Base-by-base conservation (phyloP, 2,113 vertebrate genomes). In the Oreochromis tanganicae region DNA sequence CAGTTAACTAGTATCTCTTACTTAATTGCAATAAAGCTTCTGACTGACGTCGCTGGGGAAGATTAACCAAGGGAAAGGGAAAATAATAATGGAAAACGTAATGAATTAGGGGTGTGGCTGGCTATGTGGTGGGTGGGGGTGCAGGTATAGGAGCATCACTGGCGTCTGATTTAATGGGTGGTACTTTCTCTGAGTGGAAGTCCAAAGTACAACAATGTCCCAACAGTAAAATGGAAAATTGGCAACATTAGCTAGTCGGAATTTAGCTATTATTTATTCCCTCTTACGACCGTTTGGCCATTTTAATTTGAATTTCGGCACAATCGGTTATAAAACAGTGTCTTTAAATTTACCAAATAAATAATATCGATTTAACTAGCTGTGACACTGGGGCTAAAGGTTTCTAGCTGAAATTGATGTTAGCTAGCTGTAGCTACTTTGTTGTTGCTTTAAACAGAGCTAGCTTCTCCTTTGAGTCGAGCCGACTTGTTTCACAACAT, bases 341-440 rank as follows among this genome's bases (percentile, higher is more conserved):
- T 75, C 9, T 78, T 50, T 50, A 24, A 21, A 41, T 52, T n/a
- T 50, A 6, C 50, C 8, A 36, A 16, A 52, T 6, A 50, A 17
- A 52, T 32, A 38, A 13, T 5, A 43, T 59, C 12, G 43, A 17
- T 43, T n/a, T 63, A 43, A 83, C 43, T 13, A 19, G n/a, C 9
- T 10, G n/a, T 50, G n/a, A 17, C 66, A 16, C 11, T 3, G 17
- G 29, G 48, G 79, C 83, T 89, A 71, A 79, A 83, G 56, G 79
- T 83, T 86, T 81, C 14, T 36, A 83, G 57, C 79, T 91, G 43
- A 88, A 92, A 86, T 87, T 90, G 81, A 88, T 19, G 93, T 86
- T 91, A 91, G 93, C 89, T 90, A 83, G 88, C 85, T 43, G 78
- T 83, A 93, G 92, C 94, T 80, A 61, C 80, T 89, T 50, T 79